Evolutionary conservation across 1,140 invertebrate species (phyloP), one percentile per base, ranked within the genome.

Genomic region (Harpegnathos saltator): DNA sequence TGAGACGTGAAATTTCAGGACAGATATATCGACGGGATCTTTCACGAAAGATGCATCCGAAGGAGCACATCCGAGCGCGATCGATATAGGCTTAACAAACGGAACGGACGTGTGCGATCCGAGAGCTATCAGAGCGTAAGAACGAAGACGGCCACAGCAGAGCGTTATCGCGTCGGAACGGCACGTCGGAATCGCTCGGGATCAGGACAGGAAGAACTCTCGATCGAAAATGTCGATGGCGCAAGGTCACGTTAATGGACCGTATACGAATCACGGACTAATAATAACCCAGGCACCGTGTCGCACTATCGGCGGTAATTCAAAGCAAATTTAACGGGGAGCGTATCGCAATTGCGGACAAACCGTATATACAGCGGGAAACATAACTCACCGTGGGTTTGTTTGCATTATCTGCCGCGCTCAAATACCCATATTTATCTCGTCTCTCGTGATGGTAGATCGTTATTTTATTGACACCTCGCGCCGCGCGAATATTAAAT

Each of bases 361-460:
- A 89, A 86, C 84, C 81, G 82, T 91, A 89, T 88, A 89, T 85
- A 89, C 84, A 84, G 74, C 83, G 87, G 85, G 86, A 89, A 89
- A 89, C 91, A 94, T 93, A 93, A 93, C 89, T 94, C 91, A 93
- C 85, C 80, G 89, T 90, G 87, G 89, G 90, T 92, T 92, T 92
- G 91, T 92, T 93, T 92, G 90, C 90, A 94, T 93, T 93, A 93
- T 93, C 91, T 91, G 88, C 84, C 84, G 82, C 90, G 89, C 84
- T 92, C 90, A 92, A 92, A 91, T 91, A 92, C 88, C 89, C 92
- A 91, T 93, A 92, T 93, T 92, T 91, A 92, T 91, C 90, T 91
- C 91, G 90, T 90, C 88, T 90, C 89, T 85, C 87, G 84, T 90
- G 88, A 89, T 86, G 84, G 84, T 73, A 80, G 89, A 91, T 92